Conservation (phyloP, 1,140 invertebrate species). For the Melipona quadrifasciata region DNA sequence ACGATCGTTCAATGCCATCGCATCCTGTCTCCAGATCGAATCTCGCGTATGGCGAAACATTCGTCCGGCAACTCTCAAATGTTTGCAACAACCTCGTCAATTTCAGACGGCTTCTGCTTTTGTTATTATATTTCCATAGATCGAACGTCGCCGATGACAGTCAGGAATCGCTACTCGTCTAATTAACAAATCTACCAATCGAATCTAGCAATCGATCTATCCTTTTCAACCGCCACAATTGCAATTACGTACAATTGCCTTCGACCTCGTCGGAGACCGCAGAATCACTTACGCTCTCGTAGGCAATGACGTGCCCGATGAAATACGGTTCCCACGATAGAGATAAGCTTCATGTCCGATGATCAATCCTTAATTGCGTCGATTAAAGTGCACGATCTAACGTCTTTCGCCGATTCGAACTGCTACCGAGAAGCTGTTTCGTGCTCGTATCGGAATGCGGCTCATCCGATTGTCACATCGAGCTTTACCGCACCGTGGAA, state of each 20-base stretch:
- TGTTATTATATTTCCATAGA: no score
- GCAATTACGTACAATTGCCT: background rate
- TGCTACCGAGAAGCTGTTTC: background rate
- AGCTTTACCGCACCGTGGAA: constrained; percentile 21
- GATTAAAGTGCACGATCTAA: background rate
- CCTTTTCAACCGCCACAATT: background rate
- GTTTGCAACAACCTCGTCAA: background rate
- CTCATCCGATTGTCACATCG: constrained; percentile 39
- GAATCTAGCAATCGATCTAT: no score
- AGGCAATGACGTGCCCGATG: background rate
- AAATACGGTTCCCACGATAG: background rate
- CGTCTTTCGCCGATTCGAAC: background rate
- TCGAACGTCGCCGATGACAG: background rate
- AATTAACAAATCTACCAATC: background rate
- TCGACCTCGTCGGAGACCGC: background rate
- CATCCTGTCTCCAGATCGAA: constrained; percentile 31
- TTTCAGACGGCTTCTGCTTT: background rate
- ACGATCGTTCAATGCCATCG: constrained; percentile 28
- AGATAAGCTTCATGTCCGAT: background rate
- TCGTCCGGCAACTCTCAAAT: background rate
- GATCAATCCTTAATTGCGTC: constrained; percentile 5
- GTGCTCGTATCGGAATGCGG: background rate
- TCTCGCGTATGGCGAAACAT: background rate
- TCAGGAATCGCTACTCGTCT: background rate
- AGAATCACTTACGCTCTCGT: background rate